These are phyloP conservation scores for Tetramorium alpestre DNA, from an alignment of 1,140 invertebrate species.

Conservation along the genomic window DNA sequence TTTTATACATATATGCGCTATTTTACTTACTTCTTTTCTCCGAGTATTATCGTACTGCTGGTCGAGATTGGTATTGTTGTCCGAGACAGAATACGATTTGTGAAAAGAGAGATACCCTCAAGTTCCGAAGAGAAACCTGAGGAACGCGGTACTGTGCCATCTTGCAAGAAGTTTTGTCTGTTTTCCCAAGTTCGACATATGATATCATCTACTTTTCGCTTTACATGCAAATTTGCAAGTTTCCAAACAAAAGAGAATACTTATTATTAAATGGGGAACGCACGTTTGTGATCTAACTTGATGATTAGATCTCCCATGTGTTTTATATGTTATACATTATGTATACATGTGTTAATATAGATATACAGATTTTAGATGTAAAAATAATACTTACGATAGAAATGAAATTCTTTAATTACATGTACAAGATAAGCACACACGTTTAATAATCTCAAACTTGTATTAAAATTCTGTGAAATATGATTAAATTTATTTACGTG, in stretches of 20 bases:
- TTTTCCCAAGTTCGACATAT: slow-evolving; percentile 26
- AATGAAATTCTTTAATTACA: background rate
- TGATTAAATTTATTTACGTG: background rate
- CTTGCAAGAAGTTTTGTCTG: slow-evolving; percentile 1
- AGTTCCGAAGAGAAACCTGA: slow-evolving; percentile 1
- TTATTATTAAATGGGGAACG: background rate
- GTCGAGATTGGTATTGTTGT: slow-evolving; percentile 38
- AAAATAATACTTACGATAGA: background rate
- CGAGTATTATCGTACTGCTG: slow-evolving; percentile 12
- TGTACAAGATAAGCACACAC: background rate
- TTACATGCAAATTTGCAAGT: slow-evolving; percentile 21
- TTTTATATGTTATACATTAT: too few species aligned
- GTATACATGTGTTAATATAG: background rate
- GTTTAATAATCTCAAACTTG: background rate
- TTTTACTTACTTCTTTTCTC: background rate
- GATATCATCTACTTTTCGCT: slow-evolving; percentile 21
- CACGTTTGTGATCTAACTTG: background rate
- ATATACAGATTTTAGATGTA: background rate
- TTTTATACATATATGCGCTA: too few species aligned
- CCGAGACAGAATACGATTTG: background rate
- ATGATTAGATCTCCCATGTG: background rate
- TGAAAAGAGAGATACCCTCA: slow-evolving; percentile 10
- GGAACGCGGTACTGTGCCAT: slow-evolving; percentile 1
- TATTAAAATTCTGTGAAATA: background rate
- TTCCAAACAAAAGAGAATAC: slow-evolving; percentile 3